Percentiles rank a stretch among this genome's conserved stretches.
phyloP scores from a whole-genome alignment of 2,797 vertebrate genomes.

The Discoglossus pictus region DNA sequence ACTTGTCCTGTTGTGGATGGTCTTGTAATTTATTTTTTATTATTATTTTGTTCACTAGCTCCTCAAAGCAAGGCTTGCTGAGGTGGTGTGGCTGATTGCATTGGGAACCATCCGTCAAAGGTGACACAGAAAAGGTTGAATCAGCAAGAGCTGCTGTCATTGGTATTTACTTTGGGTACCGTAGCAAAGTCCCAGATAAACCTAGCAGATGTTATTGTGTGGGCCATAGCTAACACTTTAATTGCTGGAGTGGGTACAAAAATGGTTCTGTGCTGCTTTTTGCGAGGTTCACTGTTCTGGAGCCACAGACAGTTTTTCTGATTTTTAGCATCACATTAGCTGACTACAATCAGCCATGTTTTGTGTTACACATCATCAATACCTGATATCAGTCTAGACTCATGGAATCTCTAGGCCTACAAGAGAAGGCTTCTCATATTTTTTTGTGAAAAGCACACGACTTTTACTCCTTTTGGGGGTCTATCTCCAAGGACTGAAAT shows the following conservation, averaged over 20 bases:
- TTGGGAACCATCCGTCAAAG: conserved; percentile 85
- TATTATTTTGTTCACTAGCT: conserved; percentile 53
- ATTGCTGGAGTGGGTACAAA: background rate
- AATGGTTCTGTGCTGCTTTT: too few relatives aligned
- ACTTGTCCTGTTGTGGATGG: conserved; percentile 21
- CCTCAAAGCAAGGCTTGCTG: conserved; percentile 58
- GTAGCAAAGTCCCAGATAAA: conserved; percentile 61
- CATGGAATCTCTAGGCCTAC: too few relatives aligned
- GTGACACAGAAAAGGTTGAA: conserved; percentile 78
- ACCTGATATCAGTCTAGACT: too few relatives aligned
- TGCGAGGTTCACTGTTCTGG: too few relatives aligned
- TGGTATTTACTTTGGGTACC: conserved; percentile 74
- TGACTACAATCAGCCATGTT: too few relatives aligned
- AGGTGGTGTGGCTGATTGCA: conserved; percentile 71
- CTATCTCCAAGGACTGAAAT: too few relatives aligned
- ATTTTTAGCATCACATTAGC: too few relatives aligned
- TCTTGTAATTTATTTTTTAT: conserved; percentile 8
- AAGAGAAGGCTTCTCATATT: too few relatives aligned
- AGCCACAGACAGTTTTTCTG: too few relatives aligned
- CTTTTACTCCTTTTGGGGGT: too few relatives aligned
- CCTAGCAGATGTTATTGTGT: background rate
- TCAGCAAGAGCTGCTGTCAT: conserved; percentile 77
- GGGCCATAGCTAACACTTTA: background rate
- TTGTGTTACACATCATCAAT: too few relatives aligned
- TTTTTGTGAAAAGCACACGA: too few relatives aligned